Evolutionary conservation across 2,888 invertebrate genomes (phyloP).

Genomic region (Eupithecia vulgata): DNA sequence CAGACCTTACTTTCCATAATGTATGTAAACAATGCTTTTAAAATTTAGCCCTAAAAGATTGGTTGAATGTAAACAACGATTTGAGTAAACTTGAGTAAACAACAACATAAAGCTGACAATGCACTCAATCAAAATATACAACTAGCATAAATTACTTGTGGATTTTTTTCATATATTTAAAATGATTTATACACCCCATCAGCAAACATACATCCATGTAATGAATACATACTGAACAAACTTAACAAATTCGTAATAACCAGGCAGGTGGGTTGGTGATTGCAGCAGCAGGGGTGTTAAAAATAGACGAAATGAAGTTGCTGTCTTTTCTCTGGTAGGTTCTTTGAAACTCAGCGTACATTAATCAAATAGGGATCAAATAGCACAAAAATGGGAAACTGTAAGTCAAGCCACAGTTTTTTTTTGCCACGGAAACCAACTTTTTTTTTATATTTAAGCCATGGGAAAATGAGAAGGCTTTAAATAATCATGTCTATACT

Average conservation of each 20-base stretch:
- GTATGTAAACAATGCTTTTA: neutral
- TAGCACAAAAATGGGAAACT: no score
- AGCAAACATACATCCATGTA: neutral
- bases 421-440: no score
- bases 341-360: no score
- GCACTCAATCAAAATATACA: neutral
- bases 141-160: neutral
- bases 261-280: no score
- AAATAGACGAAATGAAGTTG: no score
- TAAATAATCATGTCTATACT: no score
- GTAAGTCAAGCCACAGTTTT: no score
- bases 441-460: no score
- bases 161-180: neutral
- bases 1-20: neutral
- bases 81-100: neutral
- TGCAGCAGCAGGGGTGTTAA: no score
- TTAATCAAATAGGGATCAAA: no score
- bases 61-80: slow-evolving; percentile 26
- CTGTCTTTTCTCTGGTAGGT: no score
- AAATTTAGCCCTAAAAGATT: slow-evolving; percentile 18
- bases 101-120: slow-evolving; percentile 6
- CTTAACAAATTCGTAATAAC: neutral
- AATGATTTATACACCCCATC: neutral
- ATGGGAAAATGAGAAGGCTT: no score
- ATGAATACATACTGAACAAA: neutral